Evolutionary conservation across 2,797 vertebrate species (phyloP), one percentile per base, ranked within the genome.

Genomic region (Micropoecilia bifurca): DNA sequence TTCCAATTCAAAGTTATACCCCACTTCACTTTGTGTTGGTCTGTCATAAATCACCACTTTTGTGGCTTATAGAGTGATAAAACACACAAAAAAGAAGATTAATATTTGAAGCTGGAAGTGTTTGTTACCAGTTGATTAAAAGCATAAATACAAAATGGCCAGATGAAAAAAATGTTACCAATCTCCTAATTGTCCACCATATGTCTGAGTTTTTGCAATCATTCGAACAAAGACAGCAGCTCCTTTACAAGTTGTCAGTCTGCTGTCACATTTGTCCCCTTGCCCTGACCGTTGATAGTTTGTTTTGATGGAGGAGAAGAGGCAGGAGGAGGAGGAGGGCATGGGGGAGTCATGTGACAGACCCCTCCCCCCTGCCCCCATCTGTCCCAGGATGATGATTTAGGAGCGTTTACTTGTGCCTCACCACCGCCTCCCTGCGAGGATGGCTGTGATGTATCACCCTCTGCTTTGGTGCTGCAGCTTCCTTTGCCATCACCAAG

Each of bases 371-470:
- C 41, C 25, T 13, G 16, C 74, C 88, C 85, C 85, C 90, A 87
- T 91, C 92, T 93, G 85, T 89, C 91, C 90, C 89, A 91, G 87
- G 85, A 82, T 77, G 85, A 94, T 95, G 94, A 95, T 95, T 94
- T 95, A 95, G 86, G 91, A 93, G 91, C 94, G 94, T 95, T 95
- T 95, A 95, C 93, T 92, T 88, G 86, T 85, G 88, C 78, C 86
- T 83, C 84, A 81, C 79, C 76, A 22, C 88, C 78, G 74, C 89
- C 92, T 89, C 91, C 84, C 88, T 75, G 83, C 48, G 73, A 92
- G 86, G 83, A 90, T 89, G 92, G 93, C 84, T 87, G 71, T 95
- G 94, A 95, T 96, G 93, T 93, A 95, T 96, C 90, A 93, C 92
- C 88, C 90, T 86, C 75, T 22, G 78, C 85, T 88, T 66, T 16